These are phyloP conservation scores for Glaucidium brasilianum DNA, from an alignment of 2,113 vertebrate genomes.

Conservation along the genomic window DNA sequence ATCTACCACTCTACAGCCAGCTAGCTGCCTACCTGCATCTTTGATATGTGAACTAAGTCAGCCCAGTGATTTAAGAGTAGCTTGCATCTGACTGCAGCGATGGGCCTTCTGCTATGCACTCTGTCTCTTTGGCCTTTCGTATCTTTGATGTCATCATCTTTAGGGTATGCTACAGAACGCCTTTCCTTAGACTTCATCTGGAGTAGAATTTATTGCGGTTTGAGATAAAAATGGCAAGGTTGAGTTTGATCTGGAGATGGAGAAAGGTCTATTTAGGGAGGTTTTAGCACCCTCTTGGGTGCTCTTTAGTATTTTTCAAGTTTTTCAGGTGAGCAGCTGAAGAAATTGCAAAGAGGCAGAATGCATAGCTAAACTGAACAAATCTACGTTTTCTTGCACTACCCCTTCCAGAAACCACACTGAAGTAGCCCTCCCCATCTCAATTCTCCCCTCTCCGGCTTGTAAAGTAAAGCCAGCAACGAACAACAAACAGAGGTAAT, in stretches of 20 bases:
- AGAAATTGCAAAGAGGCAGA: background rate
- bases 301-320: background rate
- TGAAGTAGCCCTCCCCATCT: background rate
- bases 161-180: background rate
- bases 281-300: background rate
- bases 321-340: background rate
- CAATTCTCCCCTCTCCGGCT: background rate
- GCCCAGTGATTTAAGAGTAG: background rate
- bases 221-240: background rate
- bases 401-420: background rate
- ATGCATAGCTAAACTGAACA: background rate
- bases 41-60: background rate
- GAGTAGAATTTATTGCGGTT: background rate
- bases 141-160: background rate
- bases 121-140: background rate
- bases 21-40: background rate
- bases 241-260: background rate
- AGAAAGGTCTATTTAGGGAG: background rate
- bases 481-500: background rate
- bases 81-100: background rate
- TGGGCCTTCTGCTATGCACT: background rate
- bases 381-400: rapidly evolving
- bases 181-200: background rate
- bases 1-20: background rate
- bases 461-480: background rate